These are phyloP conservation scores for Catharus fuscescens DNA, from an alignment of 2,113 vertebrate species.

Conservation along the genomic window DNA sequence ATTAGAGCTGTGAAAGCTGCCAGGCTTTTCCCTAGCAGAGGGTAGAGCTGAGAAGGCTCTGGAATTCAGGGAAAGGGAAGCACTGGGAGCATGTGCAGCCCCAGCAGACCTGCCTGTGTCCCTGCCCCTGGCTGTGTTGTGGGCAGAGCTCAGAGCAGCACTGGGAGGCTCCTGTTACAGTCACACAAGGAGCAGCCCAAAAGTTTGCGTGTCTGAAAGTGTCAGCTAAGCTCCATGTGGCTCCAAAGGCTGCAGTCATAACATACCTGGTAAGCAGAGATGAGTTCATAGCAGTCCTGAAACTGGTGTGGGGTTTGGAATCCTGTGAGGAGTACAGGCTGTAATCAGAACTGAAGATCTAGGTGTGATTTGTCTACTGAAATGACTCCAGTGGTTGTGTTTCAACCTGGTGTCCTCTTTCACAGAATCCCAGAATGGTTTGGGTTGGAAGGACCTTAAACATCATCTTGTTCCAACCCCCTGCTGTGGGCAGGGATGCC, in stretches of 20 bases:
- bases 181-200: background rate
- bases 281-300: background rate
- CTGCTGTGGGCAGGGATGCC: background rate
- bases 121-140: rapidly evolving
- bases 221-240: rapidly evolving
- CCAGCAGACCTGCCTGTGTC: background rate
- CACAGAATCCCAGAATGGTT: background rate
- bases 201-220: background rate
- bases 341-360: background rate
- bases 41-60: background rate
- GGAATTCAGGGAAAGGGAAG: background rate
- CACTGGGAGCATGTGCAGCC: background rate
- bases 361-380: background rate
- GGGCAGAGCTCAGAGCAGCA: background rate
- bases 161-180: background rate
- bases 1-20: background rate
- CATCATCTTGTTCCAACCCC: background rate
- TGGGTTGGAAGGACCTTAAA: background rate
- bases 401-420: background rate
- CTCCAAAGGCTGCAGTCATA: background rate
- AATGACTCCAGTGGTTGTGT: background rate
- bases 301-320: background rate
- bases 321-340: background rate
- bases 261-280: background rate
- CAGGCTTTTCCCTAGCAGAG: background rate